Evolutionary conservation across 2,888 invertebrate species (phyloP), one percentile per base, ranked within the genome.

Genomic region (Lomographa bimaculata): DNA sequence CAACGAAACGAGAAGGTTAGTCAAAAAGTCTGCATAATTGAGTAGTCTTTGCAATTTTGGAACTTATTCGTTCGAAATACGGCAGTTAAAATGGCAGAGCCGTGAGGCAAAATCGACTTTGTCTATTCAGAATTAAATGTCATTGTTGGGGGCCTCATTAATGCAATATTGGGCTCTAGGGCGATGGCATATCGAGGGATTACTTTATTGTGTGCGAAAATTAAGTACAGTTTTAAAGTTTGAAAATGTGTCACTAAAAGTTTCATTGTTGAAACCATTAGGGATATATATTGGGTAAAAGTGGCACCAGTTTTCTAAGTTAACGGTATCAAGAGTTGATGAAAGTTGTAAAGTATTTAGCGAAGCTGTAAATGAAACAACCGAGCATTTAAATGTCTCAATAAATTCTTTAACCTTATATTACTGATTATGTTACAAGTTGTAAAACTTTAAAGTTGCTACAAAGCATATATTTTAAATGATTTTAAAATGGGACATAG

Each of bases 121-220:
- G 79, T 81, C 75, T 69, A 69, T 71, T 67, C 57, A 70, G 80
- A 81, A 84, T 87, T 86, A 86, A 85, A 87, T 84, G 77, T 79
- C 79, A 87, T 87, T 86, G 86, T 87, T 79, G 71, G 56, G 57
- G 59, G 72, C 69, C 79, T 79, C 74, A 83, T 84, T 85, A 84
- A 84, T 82, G 82, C 79, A 83, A 86, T 83, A 82, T 79, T 78
- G 82, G 75, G 77, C 71, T 74, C 69, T 63, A 58, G 62, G 62
- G 59, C 57, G 63, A 66, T 60, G 64, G 60, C 51, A 53, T 54
- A 52, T 56, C 76, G 74, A 77, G 73, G 67, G 70, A 62, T 66
- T 48, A 50, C 46, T 79, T 80, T 80, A 84, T 83, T 83, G 79
- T 82, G 77, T 78, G 79, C 75, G 63, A 78, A 79, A 79, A 81